A percentile compares a stretch with the other conserved stretches of the same genome.
Conservation (phyloP, 2,113 vertebrate species). For the Parus major region DNA sequence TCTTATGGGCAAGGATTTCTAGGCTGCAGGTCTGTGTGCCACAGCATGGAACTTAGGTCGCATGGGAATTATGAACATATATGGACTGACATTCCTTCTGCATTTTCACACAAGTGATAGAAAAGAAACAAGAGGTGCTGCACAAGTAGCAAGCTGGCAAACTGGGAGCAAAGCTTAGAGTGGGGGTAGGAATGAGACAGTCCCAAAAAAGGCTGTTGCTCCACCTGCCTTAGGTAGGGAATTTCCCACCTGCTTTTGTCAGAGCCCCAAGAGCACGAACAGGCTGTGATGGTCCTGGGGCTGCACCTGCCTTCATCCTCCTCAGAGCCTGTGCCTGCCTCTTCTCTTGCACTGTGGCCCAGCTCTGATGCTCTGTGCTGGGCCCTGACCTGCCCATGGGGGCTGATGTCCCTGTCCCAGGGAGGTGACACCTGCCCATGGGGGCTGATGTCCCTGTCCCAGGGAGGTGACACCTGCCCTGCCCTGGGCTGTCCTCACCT, state of each 20-base stretch:
- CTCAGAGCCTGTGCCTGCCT: background rate
- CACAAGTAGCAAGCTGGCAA: background rate
- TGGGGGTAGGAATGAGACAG: rapidly evolving
- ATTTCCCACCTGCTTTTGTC: background rate
- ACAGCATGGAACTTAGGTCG: background rate
- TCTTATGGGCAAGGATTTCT: background rate
- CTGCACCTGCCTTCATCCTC: background rate
- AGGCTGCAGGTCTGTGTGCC: background rate
- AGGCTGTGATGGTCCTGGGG: background rate
- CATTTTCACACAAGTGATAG: background rate
- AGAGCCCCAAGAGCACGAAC: rapidly evolving
- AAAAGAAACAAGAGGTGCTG: background rate
- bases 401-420: background rate
- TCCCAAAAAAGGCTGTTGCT: background rate
- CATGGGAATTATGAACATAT: background rate
- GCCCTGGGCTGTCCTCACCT: background rate
- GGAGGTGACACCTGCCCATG: background rate
- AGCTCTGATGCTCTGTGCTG: rapidly evolving
- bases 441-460: background rate
- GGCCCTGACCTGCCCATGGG: background rate
- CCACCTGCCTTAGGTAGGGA: background rate
- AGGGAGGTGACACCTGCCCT: background rate
- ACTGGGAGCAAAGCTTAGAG: background rate
- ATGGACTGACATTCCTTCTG: background rate
- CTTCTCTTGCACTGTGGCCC: rapidly evolving